Evolutionary conservation across 2,797 vertebrate species (phyloP).

Genomic region (Erethizon dorsatum): DNA sequence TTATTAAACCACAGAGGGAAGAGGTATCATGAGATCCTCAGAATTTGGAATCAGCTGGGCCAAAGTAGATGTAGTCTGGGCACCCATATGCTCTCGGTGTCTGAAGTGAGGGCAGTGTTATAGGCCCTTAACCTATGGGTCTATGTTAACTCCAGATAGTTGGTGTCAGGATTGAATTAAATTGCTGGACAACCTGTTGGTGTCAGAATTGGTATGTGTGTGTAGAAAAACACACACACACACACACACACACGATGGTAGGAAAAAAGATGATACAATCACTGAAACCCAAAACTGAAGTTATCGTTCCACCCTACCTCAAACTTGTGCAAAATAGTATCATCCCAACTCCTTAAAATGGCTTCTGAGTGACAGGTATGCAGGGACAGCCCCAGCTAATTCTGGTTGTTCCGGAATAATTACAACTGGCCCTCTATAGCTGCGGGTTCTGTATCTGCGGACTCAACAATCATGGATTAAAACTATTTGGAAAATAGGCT

Average conservation of each 20-base stretch:
- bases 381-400: not conserved
- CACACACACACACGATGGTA: not conserved
- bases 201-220: not conserved
- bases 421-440: not conserved
- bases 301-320: not conserved
- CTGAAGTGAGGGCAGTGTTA: not conserved
- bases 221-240: not conserved
- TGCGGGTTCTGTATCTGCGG: not conserved
- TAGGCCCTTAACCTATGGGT: not conserved
- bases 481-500: not conserved
- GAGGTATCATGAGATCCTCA: not conserved
- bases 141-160: not conserved
- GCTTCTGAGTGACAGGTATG: not conserved
- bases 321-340: not conserved
- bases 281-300: constrained; percentile 14
- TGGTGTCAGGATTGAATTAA: not conserved
- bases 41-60: not conserved
- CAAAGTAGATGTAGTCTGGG: not conserved
- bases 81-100: not conserved
- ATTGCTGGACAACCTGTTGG: not conserved
- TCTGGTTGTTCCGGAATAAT: not conserved
- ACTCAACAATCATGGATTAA: not conserved
- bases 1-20: not conserved
- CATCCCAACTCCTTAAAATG: constrained; percentile 3
- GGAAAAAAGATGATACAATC: not conserved